phyloP scores from a whole-genome alignment of 2,888 invertebrate genomes.

The Cosmia trapezina region DNA sequence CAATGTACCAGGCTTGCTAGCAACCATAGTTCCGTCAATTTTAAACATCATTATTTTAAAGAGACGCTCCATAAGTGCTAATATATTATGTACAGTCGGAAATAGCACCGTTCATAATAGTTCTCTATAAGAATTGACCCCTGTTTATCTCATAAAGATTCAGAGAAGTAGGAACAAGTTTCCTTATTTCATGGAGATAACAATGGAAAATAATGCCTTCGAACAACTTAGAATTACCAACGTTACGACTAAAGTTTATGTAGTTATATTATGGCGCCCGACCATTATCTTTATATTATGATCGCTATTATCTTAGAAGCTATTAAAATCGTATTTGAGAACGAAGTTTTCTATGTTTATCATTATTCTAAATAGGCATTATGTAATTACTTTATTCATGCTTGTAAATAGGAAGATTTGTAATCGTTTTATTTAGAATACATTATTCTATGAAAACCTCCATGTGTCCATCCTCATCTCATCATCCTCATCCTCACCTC shows the following conservation, averaged over 20 bases:
- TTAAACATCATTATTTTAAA: not conserved
- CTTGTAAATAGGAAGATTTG: constrained; percentile 21
- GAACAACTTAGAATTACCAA: constrained; percentile 1
- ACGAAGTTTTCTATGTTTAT: constrained; percentile 18
- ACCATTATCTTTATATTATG: constrained; percentile 29
- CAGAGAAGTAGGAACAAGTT: constrained; percentile 8
- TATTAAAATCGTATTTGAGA: constrained; percentile 32
- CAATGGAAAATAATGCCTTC: constrained; percentile 11
- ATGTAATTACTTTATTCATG: constrained; percentile 42
- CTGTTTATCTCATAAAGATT: not conserved
- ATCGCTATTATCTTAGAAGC: constrained; percentile 7
- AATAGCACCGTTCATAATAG: not conserved
- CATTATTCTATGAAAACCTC: not conserved
- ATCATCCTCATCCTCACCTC: too few species aligned
- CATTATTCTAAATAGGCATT: constrained; percentile 18
- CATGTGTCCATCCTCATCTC: too few species aligned
- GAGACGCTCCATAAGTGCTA: not conserved
- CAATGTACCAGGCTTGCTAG: not conserved
- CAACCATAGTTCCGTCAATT: not conserved
- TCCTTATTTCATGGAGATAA: constrained; percentile 11
- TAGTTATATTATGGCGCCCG: constrained; percentile 16
- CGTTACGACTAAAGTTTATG: constrained; percentile 4
- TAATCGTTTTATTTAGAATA: constrained; percentile 17
- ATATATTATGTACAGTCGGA: not conserved
- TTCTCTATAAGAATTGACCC: constrained; percentile 7